Base-by-base conservation (phyloP, 1,140 invertebrate genomes). In the Neodiprion fabricii region DNA sequence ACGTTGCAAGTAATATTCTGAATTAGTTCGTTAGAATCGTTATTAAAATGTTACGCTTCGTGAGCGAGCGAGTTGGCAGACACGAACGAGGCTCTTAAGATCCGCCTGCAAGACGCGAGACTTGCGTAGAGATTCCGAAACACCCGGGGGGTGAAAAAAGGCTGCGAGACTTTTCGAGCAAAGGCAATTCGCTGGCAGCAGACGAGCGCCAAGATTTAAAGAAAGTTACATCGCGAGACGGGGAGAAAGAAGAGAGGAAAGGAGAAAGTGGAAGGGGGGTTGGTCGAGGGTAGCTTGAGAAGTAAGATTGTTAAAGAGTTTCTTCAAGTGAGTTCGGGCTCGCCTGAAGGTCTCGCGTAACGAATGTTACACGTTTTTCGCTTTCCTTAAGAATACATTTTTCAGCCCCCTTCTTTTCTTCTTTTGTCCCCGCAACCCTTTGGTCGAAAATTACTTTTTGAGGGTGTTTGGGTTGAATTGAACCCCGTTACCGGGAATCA, bases 301-400 rank as follows among this genome's bases (percentile, higher is more conserved):
- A 61, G 53, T 61, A 61, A 61, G 53, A 61, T 61, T 61, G 53
- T 61, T 61, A 61, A 9, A 61, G 53, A 61, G 53, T 61, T 61
- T 61, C 53, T 12, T 61, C 53, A 17, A 61, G 53, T 61, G 53
- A 17, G 11, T 40, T 40, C 5, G 28, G 5, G 28, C 28, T 40
- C 28, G 28, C 28, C 28, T 40, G 28, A 40, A 40, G 28, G 28
- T 40, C 28, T 61, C 53, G 53, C 53, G 11, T 61, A 61, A 61
- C n/a, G 53, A 61, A 61, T 61, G 53, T 61, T 61, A 61, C 11
- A 61, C 53, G n/a, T 61, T 8, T 8, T 61, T 61, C n/a, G 11
- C n/a, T 61, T n/a, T 61, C 11, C 53, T 61, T 61, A n/a, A 8
- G 53, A 61, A 12, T 61, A 61, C 11, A 61, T 61, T 40, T 40